These are phyloP conservation scores for Xiphorhynchus elegans DNA, from an alignment of 2,113 vertebrate genomes.

Conservation along the genomic window DNA sequence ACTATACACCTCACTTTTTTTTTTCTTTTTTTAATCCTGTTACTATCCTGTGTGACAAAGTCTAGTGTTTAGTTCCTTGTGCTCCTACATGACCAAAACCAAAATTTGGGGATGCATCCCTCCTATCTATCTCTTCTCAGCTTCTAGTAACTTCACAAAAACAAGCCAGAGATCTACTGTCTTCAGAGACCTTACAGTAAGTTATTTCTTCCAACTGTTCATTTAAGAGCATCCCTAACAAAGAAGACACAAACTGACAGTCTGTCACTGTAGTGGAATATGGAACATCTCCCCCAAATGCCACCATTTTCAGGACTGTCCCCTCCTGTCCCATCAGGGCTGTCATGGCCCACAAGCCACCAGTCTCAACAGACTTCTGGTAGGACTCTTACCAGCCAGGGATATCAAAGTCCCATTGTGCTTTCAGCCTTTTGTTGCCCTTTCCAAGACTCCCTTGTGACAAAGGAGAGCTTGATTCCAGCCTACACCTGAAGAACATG, in stretches of 20 bases:
- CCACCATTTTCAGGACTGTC: neutral
- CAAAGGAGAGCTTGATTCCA: neutral
- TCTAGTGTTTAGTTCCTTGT: neutral
- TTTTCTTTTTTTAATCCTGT: neutral
- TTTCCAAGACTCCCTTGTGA: neutral
- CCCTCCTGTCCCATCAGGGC: neutral
- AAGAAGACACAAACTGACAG: neutral
- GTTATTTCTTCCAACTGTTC: neutral
- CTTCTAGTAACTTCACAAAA: neutral
- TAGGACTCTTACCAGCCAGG: neutral
- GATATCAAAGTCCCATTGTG: neutral
- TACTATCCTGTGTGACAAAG: neutral
- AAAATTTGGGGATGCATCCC: neutral
- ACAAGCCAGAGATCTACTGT: neutral
- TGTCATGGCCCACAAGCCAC: neutral
- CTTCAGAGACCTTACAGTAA: neutral
- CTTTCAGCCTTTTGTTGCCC: neutral
- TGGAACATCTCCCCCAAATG: neutral
- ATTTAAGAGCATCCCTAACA: neutral
- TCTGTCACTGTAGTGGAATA: neutral
- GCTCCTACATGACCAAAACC: neutral
- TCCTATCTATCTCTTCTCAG: neutral
- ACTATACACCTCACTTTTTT: neutral
- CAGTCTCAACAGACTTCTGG: neutral
- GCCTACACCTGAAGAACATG: neutral